These are phyloP conservation scores for Synergus gifuensis DNA, from an alignment of 2,888 invertebrate genomes.

Conservation along the genomic window DNA sequence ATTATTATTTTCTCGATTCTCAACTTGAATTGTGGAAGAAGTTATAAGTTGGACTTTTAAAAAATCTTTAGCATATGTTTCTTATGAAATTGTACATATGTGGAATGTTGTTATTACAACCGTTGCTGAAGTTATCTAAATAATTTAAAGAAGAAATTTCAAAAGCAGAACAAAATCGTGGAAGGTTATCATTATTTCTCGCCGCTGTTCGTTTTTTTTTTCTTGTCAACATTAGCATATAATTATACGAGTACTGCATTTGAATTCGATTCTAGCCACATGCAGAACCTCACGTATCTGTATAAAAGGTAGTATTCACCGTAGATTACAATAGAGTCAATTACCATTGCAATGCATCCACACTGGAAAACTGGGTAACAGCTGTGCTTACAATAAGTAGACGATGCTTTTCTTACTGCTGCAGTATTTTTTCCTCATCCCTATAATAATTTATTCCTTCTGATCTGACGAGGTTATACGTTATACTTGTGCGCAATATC, in stretches of 20 bases:
- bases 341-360: constrained; percentile 61
- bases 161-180: constrained; percentile 32
- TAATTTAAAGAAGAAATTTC: background rate
- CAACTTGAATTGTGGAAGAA: background rate
- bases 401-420: constrained; percentile 51
- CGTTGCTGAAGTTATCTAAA: too few relatives aligned
- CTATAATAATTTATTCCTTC: constrained; percentile 44
- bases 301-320: constrained; percentile 23
- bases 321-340: constrained; percentile 53
- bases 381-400: constrained; percentile 61
- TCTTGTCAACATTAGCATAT: constrained; percentile 10
- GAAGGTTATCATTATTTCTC: constrained; percentile 15
- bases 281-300: constrained; percentile 10
- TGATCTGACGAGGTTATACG: constrained; percentile 32
- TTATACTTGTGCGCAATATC: constrained; percentile 16
- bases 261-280: constrained; percentile 33
- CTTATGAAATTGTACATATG: too few relatives aligned
- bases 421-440: constrained; percentile 46
- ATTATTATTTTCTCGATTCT: background rate
- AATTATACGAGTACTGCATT: constrained; percentile 32
- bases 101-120: too few relatives aligned
- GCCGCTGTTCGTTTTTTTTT: background rate
- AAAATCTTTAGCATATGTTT: too few relatives aligned
- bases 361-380: constrained; percentile 65
- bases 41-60: background rate